These are phyloP conservation scores for Phalacrocorax carbo DNA, from an alignment of 2,113 vertebrate genomes.

Conservation along the genomic window DNA sequence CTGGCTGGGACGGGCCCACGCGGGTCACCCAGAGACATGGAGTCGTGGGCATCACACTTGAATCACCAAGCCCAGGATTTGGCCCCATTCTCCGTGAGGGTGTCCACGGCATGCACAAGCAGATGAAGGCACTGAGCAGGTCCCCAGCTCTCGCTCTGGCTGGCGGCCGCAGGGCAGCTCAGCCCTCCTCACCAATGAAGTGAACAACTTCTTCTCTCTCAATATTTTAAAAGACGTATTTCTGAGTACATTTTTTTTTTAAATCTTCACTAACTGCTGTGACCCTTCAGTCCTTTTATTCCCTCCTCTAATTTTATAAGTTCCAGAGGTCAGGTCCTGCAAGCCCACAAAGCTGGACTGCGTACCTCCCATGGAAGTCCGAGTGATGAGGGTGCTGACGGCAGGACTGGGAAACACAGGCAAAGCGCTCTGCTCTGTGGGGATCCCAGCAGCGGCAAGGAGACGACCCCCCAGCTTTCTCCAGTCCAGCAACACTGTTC, in stretches of 20 bases:
- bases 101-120: not conserved
- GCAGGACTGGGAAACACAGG: not conserved
- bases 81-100: not conserved
- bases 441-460: not conserved
- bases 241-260: not conserved
- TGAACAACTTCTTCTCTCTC: not conserved
- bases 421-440: not conserved
- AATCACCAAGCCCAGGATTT: not conserved
- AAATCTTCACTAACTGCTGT: not conserved
- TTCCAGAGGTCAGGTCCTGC: not conserved
- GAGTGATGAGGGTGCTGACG: not conserved
- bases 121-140: not conserved
- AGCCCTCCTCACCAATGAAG: not conserved
- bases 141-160: not conserved
- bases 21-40: not conserved
- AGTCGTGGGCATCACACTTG: fast-evolving
- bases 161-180: not conserved
- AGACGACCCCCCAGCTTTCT: fast-evolving
- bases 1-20: not conserved
- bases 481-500: not conserved
- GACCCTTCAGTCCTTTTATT: not conserved
- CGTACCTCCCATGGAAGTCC: not conserved
- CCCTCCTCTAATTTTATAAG: not conserved
- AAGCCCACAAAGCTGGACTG: not conserved
- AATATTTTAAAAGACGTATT: not conserved